Base-by-base conservation (phyloP, 2,113 vertebrate species). In the Trogon surrucura region DNA sequence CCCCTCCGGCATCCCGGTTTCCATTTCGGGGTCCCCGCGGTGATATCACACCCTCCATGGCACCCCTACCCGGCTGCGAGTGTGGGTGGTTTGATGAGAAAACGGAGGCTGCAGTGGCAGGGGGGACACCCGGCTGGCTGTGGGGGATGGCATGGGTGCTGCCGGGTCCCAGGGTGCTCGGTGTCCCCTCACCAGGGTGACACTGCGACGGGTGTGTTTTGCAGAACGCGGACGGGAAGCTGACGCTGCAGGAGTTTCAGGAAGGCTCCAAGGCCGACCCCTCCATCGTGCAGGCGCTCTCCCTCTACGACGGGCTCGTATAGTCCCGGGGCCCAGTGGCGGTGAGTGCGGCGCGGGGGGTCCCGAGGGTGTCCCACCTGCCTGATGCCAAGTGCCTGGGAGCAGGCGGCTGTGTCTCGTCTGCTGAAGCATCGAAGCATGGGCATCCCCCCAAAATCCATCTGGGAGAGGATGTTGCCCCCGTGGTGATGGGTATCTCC, bases 231-330 rank as follows among this genome's bases (percentile, higher is more conserved):
- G 99, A 99, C 0, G 99, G 99, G 89, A 99, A 99, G 97, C 98
- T 99, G 97, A 99, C 99, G 6, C 98, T 99, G 97, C 99, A 99
- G 97, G 99, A 99, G 47, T 99, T 99, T 56, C 99, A 99, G 98
- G 99, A 99, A 95, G 99, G 99, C 32, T 99, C 99, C 79, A 99
- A 99, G 97, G 99, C 99, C 0, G 99, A 99, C 95, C 99, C 99
- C 27, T 99, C 99, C 93, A 99, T 99, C 5, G 99, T 99, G 93
- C 99, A 99, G 98, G 99, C 99, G 0, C 98, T 99, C 66, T 99
- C 99, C 30, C 99, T 99, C 93, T 99, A 99, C 30, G 99, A 99
- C 1, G 99, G 99, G 85, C 98, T 99, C 36, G 99, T 99, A 98
- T 99, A 99, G 98, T 95, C 96, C 93, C 6, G 34, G 90, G 67